Conservation (phyloP, 1,140 invertebrate species). For the Trachelipus rathkii region DNA sequence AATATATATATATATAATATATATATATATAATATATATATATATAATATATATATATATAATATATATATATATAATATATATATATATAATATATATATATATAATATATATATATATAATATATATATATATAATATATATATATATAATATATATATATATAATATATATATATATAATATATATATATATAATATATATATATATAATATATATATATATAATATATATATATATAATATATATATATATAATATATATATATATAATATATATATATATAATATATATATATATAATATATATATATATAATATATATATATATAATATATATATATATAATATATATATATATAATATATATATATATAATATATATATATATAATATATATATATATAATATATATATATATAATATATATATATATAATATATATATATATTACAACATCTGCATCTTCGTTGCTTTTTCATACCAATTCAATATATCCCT, state of each 20-base stretch:
- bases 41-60: background rate
- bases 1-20: slow-evolving; percentile 10
- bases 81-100: slow-evolving; percentile 3
- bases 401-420: background rate
- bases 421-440: background rate
- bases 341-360: background rate
- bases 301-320: no score
- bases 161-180: background rate
- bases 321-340: slow-evolving; percentile 3
- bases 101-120: background rate
- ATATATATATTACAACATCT: background rate
- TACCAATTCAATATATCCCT: no score
- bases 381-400: slow-evolving; percentile 13
- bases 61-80: no score
- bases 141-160: slow-evolving; percentile 13
- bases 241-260: slow-evolving; percentile 10
- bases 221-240: background rate
- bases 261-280: slow-evolving; percentile 13
- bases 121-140: slow-evolving; percentile 10
- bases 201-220: slow-evolving; percentile 3
- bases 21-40: slow-evolving; percentile 13
- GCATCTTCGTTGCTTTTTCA: no score
- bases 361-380: slow-evolving; percentile 10
- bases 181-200: no score
- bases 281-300: background rate